phyloP scores from a whole-genome alignment of 2,113 vertebrate species.

The Phalacrocorax carbo region DNA sequence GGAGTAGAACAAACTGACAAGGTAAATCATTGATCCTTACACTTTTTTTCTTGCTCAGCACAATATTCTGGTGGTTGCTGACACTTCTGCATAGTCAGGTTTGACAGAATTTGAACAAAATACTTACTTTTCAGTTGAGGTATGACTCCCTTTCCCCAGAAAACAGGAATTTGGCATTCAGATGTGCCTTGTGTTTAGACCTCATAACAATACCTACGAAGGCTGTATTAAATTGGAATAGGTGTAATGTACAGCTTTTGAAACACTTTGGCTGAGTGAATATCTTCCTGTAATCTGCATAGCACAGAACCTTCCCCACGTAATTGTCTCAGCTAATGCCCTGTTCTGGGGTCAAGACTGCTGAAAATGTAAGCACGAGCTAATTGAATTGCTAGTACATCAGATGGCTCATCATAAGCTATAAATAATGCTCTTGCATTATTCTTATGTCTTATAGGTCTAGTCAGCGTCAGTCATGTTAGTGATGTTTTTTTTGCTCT shows the following conservation, averaged over 20 bases:
- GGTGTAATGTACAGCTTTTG: neutral
- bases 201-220: neutral
- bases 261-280: neutral
- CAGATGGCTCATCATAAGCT: neutral
- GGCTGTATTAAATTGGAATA: neutral
- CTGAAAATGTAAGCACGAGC: neutral
- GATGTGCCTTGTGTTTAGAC: neutral
- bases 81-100: neutral
- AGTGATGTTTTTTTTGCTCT: neutral
- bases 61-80: neutral
- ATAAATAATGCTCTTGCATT: neutral
- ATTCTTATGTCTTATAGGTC: neutral
- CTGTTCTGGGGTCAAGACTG: neutral
- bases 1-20: neutral
- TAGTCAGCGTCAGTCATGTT: neutral
- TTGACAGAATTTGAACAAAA: neutral
- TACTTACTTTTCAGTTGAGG: neutral
- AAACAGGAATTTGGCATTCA: neutral
- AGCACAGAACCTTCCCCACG: neutral
- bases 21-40: neutral
- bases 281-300: neutral
- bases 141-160: neutral
- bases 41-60: neutral
- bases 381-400: neutral
- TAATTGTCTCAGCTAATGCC: neutral